Base-by-base conservation (phyloP, 1,140 invertebrate genomes). In the Aphis craccivora region DNA sequence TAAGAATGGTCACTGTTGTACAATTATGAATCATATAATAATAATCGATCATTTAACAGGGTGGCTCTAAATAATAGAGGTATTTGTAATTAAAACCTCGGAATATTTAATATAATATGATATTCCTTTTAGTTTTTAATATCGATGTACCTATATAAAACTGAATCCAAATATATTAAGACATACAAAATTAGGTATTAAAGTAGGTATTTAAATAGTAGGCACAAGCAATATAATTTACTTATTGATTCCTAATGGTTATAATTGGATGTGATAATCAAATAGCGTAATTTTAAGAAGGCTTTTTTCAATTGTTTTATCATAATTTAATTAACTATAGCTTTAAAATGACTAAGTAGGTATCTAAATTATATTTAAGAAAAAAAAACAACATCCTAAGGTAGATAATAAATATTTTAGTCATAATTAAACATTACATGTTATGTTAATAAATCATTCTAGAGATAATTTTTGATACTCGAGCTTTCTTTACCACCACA, bases 11-110 rank as follows among this genome's bases (percentile, higher is more conserved):
- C 51, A 53, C 9, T 37, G 9, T 55, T 37, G 4, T 55, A 55
- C 22, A 55, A 55, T 53, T 53, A 89, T 45, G 18, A 51, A n/a
- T 45, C 23, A 48, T 76, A 84, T 14, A 48, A 87, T 87, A 51
- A 53, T 53, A 51, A 35, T 67, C 11, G 37, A 90, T 53, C 22
- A 37, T 45, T 90, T 43, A 90, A 90, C 89, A 90, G 89, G 89
- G 89, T 90, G 89, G 55, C 89, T 90, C 37, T 89, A 18, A 89
- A 88, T n/a, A 51, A 25, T 6, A 20, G 9, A 18, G 14, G 30
- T 86, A 25, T 89, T 89, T 2, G n/a, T n/a, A 37, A 51, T 88
- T 55, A 22, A 55, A 89, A 89, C 35, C 23, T 89, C 51, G 9
- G 6, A 40, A 25, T 89, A 37, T 51, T 1, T 53, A 22, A 40